A percentile compares a stretch with the other conserved stretches of the same genome.
These are phyloP conservation scores for Pangasius djambal DNA, from an alignment of 2,797 vertebrate species.

Conservation along the genomic window DNA sequence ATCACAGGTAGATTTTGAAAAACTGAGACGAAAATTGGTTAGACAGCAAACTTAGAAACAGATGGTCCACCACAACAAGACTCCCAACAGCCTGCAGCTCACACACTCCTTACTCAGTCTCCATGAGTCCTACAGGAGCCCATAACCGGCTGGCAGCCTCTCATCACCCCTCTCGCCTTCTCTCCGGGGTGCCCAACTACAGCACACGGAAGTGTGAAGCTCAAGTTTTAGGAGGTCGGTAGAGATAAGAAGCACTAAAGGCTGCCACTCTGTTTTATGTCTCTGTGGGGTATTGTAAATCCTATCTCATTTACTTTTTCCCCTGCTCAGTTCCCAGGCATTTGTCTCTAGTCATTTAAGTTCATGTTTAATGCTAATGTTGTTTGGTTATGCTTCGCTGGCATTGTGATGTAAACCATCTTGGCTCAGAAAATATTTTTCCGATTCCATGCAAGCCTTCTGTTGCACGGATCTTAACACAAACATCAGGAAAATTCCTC, in stretches of 20 bases:
- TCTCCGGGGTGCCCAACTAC: constrained; percentile 38
- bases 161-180: constrained; percentile 37
- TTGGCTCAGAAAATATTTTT: constrained; percentile 10
- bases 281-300: constrained; percentile 64
- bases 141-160: constrained; percentile 17
- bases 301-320: constrained; percentile 53
- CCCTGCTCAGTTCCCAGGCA: constrained; percentile 21
- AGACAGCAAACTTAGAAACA: constrained; percentile 50
- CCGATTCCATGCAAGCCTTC: neutral
- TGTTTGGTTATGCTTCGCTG: constrained; percentile 15
- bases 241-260: constrained; percentile 55
- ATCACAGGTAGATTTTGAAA: constrained; percentile 41
- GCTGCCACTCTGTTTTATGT: constrained; percentile 62
- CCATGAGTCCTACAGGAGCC: constrained; percentile 40
- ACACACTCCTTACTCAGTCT: constrained; percentile 24
- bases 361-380: constrained; percentile 47
- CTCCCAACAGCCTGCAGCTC: constrained; percentile 36
- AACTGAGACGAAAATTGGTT: constrained; percentile 27
- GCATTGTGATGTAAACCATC: constrained; percentile 30
- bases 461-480: constrained; percentile 1
- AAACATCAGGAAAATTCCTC: constrained; percentile 22
- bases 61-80: constrained; percentile 51
- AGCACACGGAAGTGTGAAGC: constrained; percentile 56
- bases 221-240: constrained; percentile 55
- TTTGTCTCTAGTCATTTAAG: constrained; percentile 49